Conservation (phyloP, 2,113 vertebrate species). For the Pontoporia blainvillei region DNA sequence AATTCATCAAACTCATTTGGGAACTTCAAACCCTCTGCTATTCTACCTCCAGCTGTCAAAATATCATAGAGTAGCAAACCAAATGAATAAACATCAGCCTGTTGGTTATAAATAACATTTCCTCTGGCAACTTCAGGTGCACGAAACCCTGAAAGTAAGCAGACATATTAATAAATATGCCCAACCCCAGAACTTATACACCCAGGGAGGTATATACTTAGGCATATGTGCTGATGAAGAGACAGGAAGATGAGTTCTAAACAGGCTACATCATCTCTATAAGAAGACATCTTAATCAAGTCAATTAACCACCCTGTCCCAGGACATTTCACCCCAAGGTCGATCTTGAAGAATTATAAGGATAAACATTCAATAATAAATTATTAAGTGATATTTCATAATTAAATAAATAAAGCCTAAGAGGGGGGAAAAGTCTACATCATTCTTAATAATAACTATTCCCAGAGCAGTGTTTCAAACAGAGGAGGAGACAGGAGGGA, state of each 20-base stretch:
- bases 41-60: constrained; percentile 91
- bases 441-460: not conserved
- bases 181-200: not conserved
- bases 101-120: constrained; percentile 96
- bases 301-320: not conserved
- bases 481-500: not conserved
- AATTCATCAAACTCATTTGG: constrained; percentile 98
- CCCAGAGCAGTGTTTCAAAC: not conserved
- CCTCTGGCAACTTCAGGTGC: constrained; percentile 96
- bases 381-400: not conserved
- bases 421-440: not conserved
- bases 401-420: not conserved
- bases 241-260: not conserved
- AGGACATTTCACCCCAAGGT: not conserved
- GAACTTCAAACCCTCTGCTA: constrained; percentile 96
- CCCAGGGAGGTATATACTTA: not conserved
- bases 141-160: constrained; percentile 87
- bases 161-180: constrained; percentile 43
- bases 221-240: not conserved
- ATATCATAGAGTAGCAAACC: constrained; percentile 97
- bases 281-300: not conserved
- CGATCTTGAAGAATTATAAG: not conserved
- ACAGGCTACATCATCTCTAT: not conserved
- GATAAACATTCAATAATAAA: not conserved
- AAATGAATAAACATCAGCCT: constrained; percentile 96